phyloP scores from a whole-genome alignment of 2,113 vertebrate species.

The Psittacula cyanocephala region DNA sequence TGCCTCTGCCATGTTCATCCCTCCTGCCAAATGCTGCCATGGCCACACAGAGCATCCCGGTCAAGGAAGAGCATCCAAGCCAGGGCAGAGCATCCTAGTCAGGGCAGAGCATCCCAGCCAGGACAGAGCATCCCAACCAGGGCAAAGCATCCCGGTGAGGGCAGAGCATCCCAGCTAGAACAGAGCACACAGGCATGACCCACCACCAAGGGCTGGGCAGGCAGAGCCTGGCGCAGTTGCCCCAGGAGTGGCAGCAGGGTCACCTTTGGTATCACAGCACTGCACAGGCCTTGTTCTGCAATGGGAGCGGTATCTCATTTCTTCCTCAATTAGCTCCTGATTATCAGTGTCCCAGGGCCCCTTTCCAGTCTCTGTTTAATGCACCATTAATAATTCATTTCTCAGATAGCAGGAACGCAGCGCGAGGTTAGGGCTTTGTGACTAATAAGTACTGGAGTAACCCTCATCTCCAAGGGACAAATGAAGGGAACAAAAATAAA shows the following conservation, averaged over 20 bases:
- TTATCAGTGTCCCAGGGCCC: conserved; percentile 71
- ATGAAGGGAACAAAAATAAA: conserved; percentile 48
- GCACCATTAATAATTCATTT: conserved; percentile 75
- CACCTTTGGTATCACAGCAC: conserved; percentile 45
- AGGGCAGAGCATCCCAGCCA: background rate
- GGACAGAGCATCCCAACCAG: background rate
- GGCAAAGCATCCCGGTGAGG: fast-evolving
- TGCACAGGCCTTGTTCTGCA: background rate
- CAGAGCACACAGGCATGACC: fast-evolving
- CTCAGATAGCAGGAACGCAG: conserved; percentile 58
- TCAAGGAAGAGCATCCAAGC: background rate
- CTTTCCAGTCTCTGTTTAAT: conserved; percentile 65
- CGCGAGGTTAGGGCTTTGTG: conserved; percentile 37
- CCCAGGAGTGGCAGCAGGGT: conserved; percentile 16
- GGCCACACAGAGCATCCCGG: background rate
- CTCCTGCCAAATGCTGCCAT: background rate
- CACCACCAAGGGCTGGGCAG: fast-evolving
- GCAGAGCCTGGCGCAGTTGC: background rate
- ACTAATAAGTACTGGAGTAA: conserved; percentile 41
- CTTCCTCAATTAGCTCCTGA: conserved; percentile 74
- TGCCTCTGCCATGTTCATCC: fast-evolving
- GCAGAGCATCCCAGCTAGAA: background rate
- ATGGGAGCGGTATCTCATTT: conserved; percentile 64
- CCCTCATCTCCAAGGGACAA: conserved; percentile 42
- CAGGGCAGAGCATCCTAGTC: background rate